Evolutionary conservation across 2,797 vertebrate genomes (phyloP).

Genomic region (Premnoplex brunnescens): DNA sequence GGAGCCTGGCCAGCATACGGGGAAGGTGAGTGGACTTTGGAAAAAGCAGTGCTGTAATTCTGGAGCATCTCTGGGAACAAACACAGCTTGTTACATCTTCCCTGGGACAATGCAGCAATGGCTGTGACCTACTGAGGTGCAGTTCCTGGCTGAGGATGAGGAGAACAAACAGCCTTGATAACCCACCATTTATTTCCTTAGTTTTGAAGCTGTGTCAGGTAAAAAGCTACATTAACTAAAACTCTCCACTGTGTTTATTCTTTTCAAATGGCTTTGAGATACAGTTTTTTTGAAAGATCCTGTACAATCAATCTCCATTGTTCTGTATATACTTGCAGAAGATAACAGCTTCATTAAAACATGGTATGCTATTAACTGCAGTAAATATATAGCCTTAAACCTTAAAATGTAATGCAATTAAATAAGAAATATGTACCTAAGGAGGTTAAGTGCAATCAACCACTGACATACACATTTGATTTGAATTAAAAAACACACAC

Average conservation of each 20-base stretch:
- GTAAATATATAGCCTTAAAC: constrained; percentile 18
- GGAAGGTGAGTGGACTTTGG: background rate
- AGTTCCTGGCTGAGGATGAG: background rate
- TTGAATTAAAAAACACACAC: constrained; percentile 61
- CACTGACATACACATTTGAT: constrained; percentile 59
- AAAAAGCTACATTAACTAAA: background rate
- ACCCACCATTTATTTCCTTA: background rate
- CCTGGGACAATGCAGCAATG: background rate
- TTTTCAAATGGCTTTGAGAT: constrained; percentile 15
- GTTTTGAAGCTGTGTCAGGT: background rate
- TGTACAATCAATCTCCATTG: constrained; percentile 24
- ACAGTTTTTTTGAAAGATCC: background rate
- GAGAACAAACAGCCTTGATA: background rate
- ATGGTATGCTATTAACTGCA: constrained; percentile 12
- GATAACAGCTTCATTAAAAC: constrained; percentile 54
- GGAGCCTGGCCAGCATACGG: background rate
- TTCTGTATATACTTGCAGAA: constrained; percentile 34
- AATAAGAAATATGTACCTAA: constrained; percentile 57
- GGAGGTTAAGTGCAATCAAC: constrained; percentile 53
- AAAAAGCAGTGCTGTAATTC: background rate
- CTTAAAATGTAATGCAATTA: constrained; percentile 56
- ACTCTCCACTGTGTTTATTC: constrained; percentile 7
- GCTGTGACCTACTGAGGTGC: background rate
- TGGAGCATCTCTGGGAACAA: background rate
- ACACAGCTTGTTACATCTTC: background rate